phyloP scores from a whole-genome alignment of 2,888 invertebrate species.

The Lasiommata megera region DNA sequence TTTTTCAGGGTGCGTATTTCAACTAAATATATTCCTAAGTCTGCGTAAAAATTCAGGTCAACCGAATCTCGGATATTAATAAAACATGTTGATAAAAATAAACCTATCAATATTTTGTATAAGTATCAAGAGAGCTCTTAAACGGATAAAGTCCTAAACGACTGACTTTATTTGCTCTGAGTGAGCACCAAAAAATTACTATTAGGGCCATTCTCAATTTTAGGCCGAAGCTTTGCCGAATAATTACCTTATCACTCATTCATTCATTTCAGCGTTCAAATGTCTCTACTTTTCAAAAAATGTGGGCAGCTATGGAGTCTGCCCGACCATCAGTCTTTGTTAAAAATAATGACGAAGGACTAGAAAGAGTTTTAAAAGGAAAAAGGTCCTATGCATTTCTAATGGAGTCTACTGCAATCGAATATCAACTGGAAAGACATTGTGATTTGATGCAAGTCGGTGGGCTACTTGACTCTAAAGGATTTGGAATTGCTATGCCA shows the following conservation, averaged over 20 bases:
- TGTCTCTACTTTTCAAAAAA: slow-evolving; percentile 92
- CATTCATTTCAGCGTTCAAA: slow-evolving; percentile 86
- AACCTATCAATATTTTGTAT: too few relatives aligned
- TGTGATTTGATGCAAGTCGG: slow-evolving; percentile 93
- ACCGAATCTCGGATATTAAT: too few relatives aligned
- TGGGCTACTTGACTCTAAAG: slow-evolving; percentile 90
- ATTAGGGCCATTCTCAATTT: too few relatives aligned
- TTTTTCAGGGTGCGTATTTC: slow-evolving; percentile 88
- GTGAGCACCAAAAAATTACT: too few relatives aligned
- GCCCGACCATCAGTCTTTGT: slow-evolving; percentile 92
- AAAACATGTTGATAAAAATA: too few relatives aligned
- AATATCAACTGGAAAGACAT: slow-evolving; percentile 93
- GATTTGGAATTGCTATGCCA: slow-evolving; percentile 96
- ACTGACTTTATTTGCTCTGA: too few relatives aligned
- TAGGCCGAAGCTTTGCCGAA: too few relatives aligned
- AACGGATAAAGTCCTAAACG: too few relatives aligned
- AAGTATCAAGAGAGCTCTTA: too few relatives aligned
- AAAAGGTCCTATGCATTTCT: slow-evolving; percentile 94
- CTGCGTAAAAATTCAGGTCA: too few relatives aligned
- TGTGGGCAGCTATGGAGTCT: slow-evolving; percentile 96
- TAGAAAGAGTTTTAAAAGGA: slow-evolving; percentile 89
- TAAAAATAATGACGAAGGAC: slow-evolving; percentile 91
- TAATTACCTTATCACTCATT: too few relatives aligned
- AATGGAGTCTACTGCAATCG: slow-evolving; percentile 97
- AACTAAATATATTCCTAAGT: too few relatives aligned